Percentiles rank a stretch among this genome's conserved stretches.
phyloP scores from a whole-genome alignment of 2,797 vertebrate species.

The Dendrocincla tyrannina region DNA sequence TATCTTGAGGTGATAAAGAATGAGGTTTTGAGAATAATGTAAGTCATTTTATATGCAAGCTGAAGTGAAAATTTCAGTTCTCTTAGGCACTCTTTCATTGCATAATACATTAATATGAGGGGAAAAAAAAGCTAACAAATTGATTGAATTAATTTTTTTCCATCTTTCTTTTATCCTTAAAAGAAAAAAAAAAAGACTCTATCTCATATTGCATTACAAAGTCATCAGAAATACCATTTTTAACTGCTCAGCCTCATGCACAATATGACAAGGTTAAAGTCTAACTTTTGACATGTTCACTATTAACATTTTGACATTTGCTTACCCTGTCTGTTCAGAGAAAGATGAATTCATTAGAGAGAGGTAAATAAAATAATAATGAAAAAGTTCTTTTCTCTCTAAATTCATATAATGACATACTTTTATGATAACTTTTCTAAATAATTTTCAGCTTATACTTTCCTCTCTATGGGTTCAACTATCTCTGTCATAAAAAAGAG shows the following conservation, averaged over 20 bases:
- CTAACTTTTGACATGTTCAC: slow-evolving; percentile 53
- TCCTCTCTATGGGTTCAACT: slow-evolving; percentile 79
- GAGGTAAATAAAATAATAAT: slow-evolving; percentile 70
- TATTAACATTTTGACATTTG: slow-evolving; percentile 63
- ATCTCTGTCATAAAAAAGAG: slow-evolving; percentile 77
- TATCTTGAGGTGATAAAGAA: slow-evolving; percentile 42
- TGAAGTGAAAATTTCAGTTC: slow-evolving; percentile 26
- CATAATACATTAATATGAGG: not conserved
- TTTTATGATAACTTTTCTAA: slow-evolving; percentile 77
- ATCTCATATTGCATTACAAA: slow-evolving; percentile 28
- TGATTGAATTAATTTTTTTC: slow-evolving; percentile 17
- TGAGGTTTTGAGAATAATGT: not conserved
- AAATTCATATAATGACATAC: slow-evolving; percentile 77
- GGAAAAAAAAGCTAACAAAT: not conserved
- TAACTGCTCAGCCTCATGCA: slow-evolving; percentile 10
- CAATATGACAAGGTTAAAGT: slow-evolving; percentile 64
- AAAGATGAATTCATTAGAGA: slow-evolving; percentile 68
- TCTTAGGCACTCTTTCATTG: not conserved
- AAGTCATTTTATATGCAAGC: slow-evolving; percentile 6
- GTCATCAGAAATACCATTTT: slow-evolving; percentile 43
- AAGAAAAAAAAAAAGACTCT: not conserved
- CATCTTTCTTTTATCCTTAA: slow-evolving; percentile 7
- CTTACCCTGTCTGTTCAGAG: slow-evolving; percentile 42
- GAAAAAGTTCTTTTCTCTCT: slow-evolving; percentile 66
- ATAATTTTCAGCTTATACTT: slow-evolving; percentile 76